These are phyloP conservation scores for Pachyramphus minor DNA, from an alignment of 2,113 vertebrate species.

Conservation along the genomic window DNA sequence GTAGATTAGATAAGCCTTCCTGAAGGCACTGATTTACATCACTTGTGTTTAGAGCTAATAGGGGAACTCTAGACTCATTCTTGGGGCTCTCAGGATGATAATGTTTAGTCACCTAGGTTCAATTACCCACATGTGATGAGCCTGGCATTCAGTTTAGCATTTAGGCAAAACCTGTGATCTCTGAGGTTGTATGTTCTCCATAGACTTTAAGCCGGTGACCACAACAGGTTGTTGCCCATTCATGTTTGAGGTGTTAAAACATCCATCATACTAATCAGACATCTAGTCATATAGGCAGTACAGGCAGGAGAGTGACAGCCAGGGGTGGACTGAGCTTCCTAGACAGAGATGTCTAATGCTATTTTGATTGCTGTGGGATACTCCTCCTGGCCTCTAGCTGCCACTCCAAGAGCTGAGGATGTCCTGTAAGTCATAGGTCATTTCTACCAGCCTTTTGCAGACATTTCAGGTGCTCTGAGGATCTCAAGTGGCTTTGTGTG, in stretches of 20 bases:
- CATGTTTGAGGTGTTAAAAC: not conserved
- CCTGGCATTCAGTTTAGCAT: not conserved
- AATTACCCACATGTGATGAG: rapidly evolving
- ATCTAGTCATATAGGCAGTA: not conserved
- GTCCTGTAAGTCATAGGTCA: rapidly evolving
- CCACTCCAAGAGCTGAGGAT: not conserved
- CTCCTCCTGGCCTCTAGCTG: not conserved
- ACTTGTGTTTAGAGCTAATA: not conserved
- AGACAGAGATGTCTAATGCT: not conserved
- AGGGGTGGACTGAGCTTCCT: not conserved
- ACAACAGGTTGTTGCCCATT: not conserved
- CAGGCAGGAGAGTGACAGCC: not conserved
- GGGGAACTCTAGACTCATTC: not conserved
- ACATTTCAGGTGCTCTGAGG: not conserved
- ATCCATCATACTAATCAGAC: not conserved
- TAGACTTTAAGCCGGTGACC: not conserved
- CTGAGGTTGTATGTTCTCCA: rapidly evolving
- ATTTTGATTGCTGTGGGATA: not conserved
- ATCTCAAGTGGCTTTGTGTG: not conserved
- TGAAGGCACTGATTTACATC: not conserved
- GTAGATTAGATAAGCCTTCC: not conserved
- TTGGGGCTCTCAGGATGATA: not conserved
- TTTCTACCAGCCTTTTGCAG: not conserved
- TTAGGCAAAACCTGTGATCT: not conserved
- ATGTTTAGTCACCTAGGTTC: not conserved